These are phyloP conservation scores for Nemapogon koenigi DNA, from an alignment of 2,888 invertebrate species.

Conservation along the genomic window DNA sequence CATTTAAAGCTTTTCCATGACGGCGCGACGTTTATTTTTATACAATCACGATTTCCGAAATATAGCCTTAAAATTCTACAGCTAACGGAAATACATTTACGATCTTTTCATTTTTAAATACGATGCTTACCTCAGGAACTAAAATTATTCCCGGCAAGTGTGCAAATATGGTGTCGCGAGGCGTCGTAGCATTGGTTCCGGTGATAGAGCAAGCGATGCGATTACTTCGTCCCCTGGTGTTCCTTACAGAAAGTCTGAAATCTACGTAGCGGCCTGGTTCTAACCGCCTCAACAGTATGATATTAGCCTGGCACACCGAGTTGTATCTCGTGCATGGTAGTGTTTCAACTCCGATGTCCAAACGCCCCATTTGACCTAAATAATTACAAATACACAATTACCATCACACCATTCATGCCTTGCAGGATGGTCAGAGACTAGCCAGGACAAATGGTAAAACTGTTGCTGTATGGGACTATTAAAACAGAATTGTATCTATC, in stretches of 20 bases:
- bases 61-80: no score
- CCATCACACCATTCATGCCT: background rate
- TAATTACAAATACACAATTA: background rate
- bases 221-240: conserved; percentile 78
- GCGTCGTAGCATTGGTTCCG: conserved; percentile 84
- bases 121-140: conserved; percentile 71
- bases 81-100: no score
- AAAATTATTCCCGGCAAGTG: conserved; percentile 79
- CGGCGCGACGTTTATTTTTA: no score
- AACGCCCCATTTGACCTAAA: conserved; percentile 70
- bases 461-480: no score
- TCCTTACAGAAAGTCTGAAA: conserved; percentile 75
- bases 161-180: conserved; percentile 82
- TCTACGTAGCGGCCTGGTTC: conserved; percentile 86
- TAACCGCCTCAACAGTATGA: conserved; percentile 76
- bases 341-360: conserved; percentile 79
- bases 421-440: no score
- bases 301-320: conserved; percentile 89
- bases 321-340: conserved; percentile 86
- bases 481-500: no score
- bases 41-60: no score
- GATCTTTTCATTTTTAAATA: no score
- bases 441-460: no score
- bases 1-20: no score
- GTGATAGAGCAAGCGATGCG: conserved; percentile 80